These are phyloP conservation scores for Aphrocallistes beatrix DNA, from an alignment of 37 sponge, comb jelly and placozoan genomes.

Conservation along the genomic window DNA sequence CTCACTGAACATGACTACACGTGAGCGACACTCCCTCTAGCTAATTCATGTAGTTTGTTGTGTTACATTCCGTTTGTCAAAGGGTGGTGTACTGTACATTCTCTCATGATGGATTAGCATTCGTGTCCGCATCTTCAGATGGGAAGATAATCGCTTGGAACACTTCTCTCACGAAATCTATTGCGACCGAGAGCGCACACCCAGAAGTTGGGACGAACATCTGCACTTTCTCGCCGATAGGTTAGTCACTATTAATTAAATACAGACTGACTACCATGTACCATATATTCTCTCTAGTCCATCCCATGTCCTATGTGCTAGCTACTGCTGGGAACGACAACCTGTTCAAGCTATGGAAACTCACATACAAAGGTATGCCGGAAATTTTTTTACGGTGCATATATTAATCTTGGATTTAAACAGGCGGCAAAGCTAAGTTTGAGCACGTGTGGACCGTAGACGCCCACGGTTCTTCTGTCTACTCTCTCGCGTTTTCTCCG, in stretches of 20 bases:
- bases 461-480: neutral
- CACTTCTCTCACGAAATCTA: neutral
- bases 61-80: neutral
- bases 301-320: neutral
- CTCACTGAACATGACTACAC: neutral
- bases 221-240: neutral
- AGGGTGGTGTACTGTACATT: neutral
- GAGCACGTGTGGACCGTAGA: neutral
- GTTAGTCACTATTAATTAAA: neutral
- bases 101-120: neutral
- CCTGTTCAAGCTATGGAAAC: neutral
- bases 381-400: neutral
- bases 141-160: neutral
- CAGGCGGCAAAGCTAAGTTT: neutral
- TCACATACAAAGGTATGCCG: neutral
- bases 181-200: neutral
- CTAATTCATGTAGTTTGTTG: too few species aligned
- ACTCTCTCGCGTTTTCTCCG: neutral
- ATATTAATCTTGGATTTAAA: too few species aligned
- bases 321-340: slow-evolving; percentile 1
- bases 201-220: neutral
- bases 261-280: neutral
- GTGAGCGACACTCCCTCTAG: too few species aligned
- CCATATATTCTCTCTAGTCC: neutral
- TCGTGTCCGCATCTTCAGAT: slow-evolving; percentile 7